Percentiles rank a stretch among this genome's conserved stretches.
Conservation (phyloP, 2,797 vertebrate species). For the Crossoptilon crossoptilon region DNA sequence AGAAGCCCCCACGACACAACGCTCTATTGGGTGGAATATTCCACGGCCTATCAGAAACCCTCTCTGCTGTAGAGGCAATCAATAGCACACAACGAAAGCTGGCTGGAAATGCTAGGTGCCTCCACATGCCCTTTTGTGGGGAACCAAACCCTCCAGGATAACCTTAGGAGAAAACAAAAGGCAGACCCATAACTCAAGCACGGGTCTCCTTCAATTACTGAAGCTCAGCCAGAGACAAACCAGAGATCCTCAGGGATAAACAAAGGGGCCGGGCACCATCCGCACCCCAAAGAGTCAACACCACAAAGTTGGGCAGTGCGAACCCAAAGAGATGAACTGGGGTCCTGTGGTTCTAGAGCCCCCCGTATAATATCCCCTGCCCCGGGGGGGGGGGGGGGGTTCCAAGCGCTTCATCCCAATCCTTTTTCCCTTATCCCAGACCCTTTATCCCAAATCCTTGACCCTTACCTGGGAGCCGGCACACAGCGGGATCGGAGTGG, state of each 20-base stretch:
- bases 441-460: background rate
- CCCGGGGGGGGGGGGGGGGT: background rate
- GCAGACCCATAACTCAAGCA: background rate
- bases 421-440: background rate
- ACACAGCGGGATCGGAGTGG: background rate
- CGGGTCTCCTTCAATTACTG: conserved; percentile 71
- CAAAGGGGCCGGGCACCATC: background rate
- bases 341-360: background rate
- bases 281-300: background rate
- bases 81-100: conserved; percentile 34
- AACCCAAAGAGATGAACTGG: background rate
- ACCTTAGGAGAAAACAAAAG: conserved; percentile 45
- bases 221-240: conserved; percentile 50
- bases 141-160: conserved; percentile 31
- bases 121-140: conserved; percentile 21
- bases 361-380: background rate
- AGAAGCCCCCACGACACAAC: background rate
- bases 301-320: background rate
- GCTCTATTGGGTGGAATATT: background rate
- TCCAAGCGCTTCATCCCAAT: background rate
- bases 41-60: background rate
- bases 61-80: background rate
- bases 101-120: conserved; percentile 33
- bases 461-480: background rate
- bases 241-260: conserved; percentile 57